phyloP scores from a whole-genome alignment of 2,113 vertebrate genomes.

The Cryptotis parvus region DNA sequence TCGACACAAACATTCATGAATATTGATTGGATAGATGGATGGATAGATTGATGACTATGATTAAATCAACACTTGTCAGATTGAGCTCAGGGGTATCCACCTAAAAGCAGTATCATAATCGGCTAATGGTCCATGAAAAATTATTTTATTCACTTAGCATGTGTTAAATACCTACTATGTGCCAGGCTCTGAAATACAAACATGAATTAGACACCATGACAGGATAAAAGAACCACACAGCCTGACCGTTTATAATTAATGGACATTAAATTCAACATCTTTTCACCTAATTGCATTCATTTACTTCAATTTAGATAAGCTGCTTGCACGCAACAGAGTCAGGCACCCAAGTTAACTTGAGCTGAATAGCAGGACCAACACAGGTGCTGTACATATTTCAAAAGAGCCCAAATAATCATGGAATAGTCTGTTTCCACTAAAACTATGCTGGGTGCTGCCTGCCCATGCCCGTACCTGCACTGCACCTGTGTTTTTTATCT shows the following conservation, averaged over 20 bases:
- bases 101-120: background rate
- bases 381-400: background rate
- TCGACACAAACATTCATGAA: background rate
- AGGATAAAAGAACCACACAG: fast-evolving
- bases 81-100: fast-evolving
- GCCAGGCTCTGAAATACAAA: background rate
- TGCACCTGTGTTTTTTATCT: background rate
- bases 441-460: background rate
- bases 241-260: fast-evolving
- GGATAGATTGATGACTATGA: fast-evolving
- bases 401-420: background rate
- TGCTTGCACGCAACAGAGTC: background rate
- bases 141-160: background rate
- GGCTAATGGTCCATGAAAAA: fast-evolving
- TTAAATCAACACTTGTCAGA: background rate
- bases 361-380: fast-evolving
- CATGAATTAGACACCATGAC: fast-evolving
- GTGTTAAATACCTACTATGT: fast-evolving
- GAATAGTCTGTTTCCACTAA: too few species aligned
- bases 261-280: background rate
- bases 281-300: fast-evolving
- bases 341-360: background rate
- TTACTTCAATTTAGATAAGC: too few species aligned
- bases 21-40: background rate
- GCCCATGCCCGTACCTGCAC: fast-evolving